phyloP scores from a whole-genome alignment of 2,113 vertebrate species.

The Rhombomys opimus region DNA sequence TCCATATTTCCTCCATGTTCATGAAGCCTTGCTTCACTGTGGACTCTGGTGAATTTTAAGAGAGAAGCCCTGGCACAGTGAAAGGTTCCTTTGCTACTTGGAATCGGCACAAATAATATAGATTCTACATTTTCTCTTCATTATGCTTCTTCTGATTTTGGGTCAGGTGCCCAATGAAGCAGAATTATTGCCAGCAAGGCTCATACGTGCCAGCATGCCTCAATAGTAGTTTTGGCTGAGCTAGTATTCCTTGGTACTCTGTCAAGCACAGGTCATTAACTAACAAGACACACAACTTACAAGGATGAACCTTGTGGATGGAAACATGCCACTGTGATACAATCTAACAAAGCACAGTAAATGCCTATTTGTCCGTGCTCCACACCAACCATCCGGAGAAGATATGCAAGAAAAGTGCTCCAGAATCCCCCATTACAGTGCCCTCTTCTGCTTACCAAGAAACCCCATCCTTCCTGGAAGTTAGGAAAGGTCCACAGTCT shows the following conservation, averaged over 20 bases:
- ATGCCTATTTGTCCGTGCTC: background rate
- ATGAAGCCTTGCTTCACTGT: background rate
- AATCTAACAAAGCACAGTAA: background rate
- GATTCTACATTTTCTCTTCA: too few species aligned
- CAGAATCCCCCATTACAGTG: fast-evolving
- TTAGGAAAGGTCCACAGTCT: background rate
- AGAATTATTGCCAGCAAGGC: background rate
- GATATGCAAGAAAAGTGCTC: background rate
- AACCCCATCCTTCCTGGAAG: background rate
- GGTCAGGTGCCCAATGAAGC: background rate
- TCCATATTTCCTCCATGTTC: background rate
- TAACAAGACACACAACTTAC: background rate
- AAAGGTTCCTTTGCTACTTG: background rate
- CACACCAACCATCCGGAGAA: background rate
- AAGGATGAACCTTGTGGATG: background rate
- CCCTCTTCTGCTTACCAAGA: background rate
- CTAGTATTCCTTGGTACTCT: background rate
- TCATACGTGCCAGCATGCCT: too few species aligned
- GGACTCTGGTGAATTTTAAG: background rate
- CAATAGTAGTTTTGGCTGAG: background rate
- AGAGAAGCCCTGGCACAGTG: background rate
- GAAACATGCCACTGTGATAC: too few species aligned
- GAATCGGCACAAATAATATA: background rate
- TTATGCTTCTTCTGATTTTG: background rate
- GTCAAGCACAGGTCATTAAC: background rate